These are phyloP conservation scores for Epinephelus awoara DNA, from an alignment of 2,797 vertebrate species.

Conservation along the genomic window DNA sequence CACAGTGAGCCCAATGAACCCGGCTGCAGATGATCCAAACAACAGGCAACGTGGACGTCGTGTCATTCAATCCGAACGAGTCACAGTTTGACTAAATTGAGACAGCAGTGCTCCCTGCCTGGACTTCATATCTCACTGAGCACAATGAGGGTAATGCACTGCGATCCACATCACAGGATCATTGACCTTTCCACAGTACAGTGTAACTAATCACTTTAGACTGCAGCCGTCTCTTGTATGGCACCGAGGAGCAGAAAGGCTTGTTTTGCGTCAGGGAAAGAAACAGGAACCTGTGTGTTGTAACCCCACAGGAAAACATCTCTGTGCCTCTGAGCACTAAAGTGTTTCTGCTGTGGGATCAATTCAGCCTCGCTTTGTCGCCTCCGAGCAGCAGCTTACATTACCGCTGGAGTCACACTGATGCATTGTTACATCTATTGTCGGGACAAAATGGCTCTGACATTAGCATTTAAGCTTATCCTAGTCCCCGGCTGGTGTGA, in stretches of 20 bases:
- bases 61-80: conserved; percentile 38
- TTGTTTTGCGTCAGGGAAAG: conserved; percentile 54
- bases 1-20: conserved; percentile 53
- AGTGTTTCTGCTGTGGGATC: conserved; percentile 47
- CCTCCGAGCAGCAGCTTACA: conserved; percentile 43
- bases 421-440: conserved; percentile 33
- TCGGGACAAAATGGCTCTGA: conserved; percentile 32
- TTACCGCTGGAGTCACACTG: conserved; percentile 45
- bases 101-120: conserved; percentile 17
- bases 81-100: conserved; percentile 51
- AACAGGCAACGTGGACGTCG: conserved; percentile 23
- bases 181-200: conserved; percentile 68
- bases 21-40: conserved; percentile 51
- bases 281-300: conserved; percentile 49
- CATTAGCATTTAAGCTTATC: conserved; percentile 12
- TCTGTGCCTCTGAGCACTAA: conserved; percentile 29
- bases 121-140: conserved; percentile 59
- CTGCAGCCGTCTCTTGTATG: conserved; percentile 59
- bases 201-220: conserved; percentile 71
- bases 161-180: conserved; percentile 55
- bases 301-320: conserved; percentile 62
- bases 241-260: conserved; percentile 44
- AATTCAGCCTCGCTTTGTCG: conserved; percentile 43
- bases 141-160: conserved; percentile 56
- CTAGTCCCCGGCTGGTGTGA: conserved; percentile 6